Evolutionary conservation across 2,797 vertebrate species (phyloP), one percentile per base, ranked within the genome.

Genomic region (Crenuchus spilurus): DNA sequence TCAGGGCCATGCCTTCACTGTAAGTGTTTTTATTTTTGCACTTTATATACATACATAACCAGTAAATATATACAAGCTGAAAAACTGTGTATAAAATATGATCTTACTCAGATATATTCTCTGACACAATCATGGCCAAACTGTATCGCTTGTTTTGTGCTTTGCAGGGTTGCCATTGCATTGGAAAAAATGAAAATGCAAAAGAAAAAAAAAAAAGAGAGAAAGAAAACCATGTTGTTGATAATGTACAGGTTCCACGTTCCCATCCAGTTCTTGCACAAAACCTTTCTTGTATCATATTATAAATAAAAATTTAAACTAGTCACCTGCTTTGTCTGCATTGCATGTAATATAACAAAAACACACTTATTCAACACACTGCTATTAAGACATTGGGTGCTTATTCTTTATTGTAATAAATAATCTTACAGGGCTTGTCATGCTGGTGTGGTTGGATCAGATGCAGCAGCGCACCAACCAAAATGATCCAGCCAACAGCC

Each of bases 251-350:
- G 90, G 87, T 90, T n/a, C 94, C 93, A 92, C 90, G 94, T 92
- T 92, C 93, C 93, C 92, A 93, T 85, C 91, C 94, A 90, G 92
- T 94, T 95, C 93, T 97, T 98, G 96, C 97, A 98, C 97, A 98
- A 83, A 54, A 96, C 93, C 95, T 96, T 95, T 92, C 92, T 95
- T 98, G 95, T 98, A 97, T 96, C 93, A 96, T 97, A 96, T 95
- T 97, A 96, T 95, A 98, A 97, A 98, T 98, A 97, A 93, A 95
- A 93, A 84, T 90, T 85, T 89, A 94, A 92, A 94, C 89, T 80
- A 83, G 35, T 77, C 77, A 68, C 39, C 24, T 73, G 77, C 7
- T 39, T 67, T 61, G 11, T 30, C 14, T 11, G 16, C 33, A 44
- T 35, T n/a, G 2, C n/a, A 30, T 42, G 24, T 39, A 66, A 51